Evolutionary conservation across 2,888 invertebrate genomes (phyloP).

Genomic region (Belgica antarctica): DNA sequence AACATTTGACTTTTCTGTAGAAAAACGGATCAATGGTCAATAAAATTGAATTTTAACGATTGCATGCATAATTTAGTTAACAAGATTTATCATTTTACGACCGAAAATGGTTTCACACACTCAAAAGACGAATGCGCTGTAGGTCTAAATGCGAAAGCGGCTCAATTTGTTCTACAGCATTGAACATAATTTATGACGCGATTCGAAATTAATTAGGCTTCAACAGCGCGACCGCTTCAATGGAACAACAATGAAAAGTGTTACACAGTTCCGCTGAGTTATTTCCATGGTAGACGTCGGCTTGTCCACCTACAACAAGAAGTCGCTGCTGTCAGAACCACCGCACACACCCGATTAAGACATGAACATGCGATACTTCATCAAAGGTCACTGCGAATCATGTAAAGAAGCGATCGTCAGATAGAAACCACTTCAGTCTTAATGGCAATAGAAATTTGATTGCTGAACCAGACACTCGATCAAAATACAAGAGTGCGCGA

Average conservation of each 20-base stretch:
- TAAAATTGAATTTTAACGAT: conserved; percentile 11
- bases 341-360: background rate
- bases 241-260: background rate
- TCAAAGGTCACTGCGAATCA: background rate
- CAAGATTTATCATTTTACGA: background rate
- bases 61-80: conserved; percentile 1
- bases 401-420: too few relatives aligned
- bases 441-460: conserved; percentile 15
- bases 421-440: too few relatives aligned
- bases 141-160: background rate
- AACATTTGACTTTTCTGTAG: conserved; percentile 17
- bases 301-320: conserved; percentile 20
- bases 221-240: background rate
- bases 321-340: background rate
- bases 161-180: conserved; percentile 21
- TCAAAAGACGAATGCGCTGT: background rate
- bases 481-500: background rate
- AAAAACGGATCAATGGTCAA: conserved; percentile 19
- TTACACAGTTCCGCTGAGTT: background rate
- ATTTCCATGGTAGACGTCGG: background rate
- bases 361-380: background rate
- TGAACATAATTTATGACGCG: conserved; percentile 22
- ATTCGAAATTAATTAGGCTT: conserved; percentile 24
- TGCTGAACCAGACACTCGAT: conserved; percentile 16
- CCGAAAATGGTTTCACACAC: background rate